These are phyloP conservation scores for Sebastes trivittatus DNA, from an alignment of 2,797 vertebrate species.

Conservation along the genomic window DNA sequence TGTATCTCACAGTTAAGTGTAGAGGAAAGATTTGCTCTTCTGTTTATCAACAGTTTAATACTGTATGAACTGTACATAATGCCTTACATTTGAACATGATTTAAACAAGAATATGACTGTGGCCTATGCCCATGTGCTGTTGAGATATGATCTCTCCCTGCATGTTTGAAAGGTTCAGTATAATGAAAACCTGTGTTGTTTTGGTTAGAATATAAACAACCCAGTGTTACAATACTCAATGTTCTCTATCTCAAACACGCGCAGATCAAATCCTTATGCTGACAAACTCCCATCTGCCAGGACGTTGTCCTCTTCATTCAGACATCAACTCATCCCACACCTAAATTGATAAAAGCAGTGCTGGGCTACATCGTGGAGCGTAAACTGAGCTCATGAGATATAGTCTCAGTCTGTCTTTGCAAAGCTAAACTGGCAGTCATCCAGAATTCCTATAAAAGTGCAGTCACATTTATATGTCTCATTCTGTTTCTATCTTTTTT, in stretches of 20 bases:
- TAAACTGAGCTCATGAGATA: neutral
- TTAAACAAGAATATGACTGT: neutral
- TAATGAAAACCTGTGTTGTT: conserved; percentile 10
- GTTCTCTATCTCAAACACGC: conserved; percentile 2
- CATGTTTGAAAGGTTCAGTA: conserved; percentile 2
- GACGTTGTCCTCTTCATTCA: neutral
- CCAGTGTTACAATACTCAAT: neutral
- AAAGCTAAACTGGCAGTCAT: neutral
- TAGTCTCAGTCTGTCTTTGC: neutral
- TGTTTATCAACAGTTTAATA: neutral
- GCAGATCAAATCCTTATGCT: conserved; percentile 20
- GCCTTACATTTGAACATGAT: neutral
- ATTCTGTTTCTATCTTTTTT: neutral
- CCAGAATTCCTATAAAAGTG: neutral
- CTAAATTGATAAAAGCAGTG: neutral
- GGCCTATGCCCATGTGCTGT: neutral
- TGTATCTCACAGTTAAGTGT: neutral
- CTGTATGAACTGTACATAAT: neutral
- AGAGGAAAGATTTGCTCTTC: neutral
- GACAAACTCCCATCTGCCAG: neutral
- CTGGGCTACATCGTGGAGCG: neutral
- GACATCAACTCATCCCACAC: neutral
- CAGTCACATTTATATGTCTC: neutral
- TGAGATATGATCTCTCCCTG: neutral
- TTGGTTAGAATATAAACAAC: conserved; percentile 14